Evolutionary conservation across 2,888 invertebrate genomes (phyloP).

Genomic region (Xestia ashworthii): DNA sequence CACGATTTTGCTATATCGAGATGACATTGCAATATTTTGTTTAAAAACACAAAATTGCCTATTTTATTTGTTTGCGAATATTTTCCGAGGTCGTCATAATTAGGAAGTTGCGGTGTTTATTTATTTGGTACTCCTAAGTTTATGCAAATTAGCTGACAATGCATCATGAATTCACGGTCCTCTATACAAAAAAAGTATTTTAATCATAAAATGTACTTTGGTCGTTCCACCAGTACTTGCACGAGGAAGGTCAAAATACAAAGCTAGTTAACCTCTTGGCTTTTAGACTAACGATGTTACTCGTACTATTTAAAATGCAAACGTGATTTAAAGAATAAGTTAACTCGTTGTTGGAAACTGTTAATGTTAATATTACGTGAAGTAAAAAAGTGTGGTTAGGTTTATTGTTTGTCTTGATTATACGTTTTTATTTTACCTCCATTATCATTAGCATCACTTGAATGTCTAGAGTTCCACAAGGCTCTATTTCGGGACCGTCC

Average conservation of each 20-base stretch:
- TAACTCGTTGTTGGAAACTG: background rate
- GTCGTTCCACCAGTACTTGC: background rate
- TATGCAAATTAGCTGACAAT: slow-evolving; percentile 32
- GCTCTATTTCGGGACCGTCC: background rate
- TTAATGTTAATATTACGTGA: background rate
- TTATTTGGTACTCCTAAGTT: slow-evolving; percentile 1
- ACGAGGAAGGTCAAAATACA: slow-evolving; percentile 33
- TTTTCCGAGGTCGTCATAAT: slow-evolving; percentile 25
- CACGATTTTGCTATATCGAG: background rate
- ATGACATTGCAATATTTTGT: slow-evolving; percentile 18
- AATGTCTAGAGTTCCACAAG: background rate
- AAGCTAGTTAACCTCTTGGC: slow-evolving; percentile 49
- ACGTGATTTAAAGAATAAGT: slow-evolving; percentile 6
- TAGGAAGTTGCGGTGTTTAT: slow-evolving; percentile 30
- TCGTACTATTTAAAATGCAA: slow-evolving; percentile 28
- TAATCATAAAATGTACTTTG: slow-evolving; percentile 42
- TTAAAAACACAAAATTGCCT: slow-evolving; percentile 1
- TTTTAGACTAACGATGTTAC: slow-evolving; percentile 20
- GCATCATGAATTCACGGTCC: background rate
- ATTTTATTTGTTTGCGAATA: background rate
- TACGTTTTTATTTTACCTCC: background rate
- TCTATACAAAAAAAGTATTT: slow-evolving; percentile 22
- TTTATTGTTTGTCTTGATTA: background rate
- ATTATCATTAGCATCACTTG: background rate
- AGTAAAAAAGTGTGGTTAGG: background rate